A percentile compares a stretch with the other conserved stretches of the same genome.
Evolutionary conservation across 2,113 vertebrate species (phyloP).

Genomic region (Nothoprocta perdicaria): DNA sequence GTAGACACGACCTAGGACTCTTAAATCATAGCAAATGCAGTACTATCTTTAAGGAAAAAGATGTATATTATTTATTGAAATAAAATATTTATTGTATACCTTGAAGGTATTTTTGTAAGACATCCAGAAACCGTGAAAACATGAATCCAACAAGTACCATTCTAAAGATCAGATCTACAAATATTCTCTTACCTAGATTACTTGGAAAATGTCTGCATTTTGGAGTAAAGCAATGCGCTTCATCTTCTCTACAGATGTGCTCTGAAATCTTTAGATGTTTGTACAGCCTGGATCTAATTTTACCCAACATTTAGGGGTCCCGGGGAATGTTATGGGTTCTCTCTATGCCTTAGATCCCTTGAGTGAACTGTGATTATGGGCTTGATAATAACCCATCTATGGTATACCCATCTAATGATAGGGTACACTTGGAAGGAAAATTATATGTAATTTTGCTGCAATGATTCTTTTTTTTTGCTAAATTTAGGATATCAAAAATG

Average conservation of each 20-base stretch:
- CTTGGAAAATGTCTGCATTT: neutral
- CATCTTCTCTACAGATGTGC: accelerated
- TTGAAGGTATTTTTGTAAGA: neutral
- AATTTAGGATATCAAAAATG: neutral
- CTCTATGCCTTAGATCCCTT: neutral
- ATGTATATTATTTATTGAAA: neutral
- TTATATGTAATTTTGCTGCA: conserved; percentile 1
- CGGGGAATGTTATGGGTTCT: neutral
- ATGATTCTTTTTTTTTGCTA: conserved; percentile 2
- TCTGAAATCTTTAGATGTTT: neutral
- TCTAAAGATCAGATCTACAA: neutral
- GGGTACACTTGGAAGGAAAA: neutral
- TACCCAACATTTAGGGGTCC: neutral
- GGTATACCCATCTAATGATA: neutral
- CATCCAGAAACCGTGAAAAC: neutral
- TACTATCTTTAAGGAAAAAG: neutral
- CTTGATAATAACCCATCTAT: neutral
- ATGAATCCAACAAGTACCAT: no score
- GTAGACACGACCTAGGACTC: neutral
- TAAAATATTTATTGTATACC: neutral
- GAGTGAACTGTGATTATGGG: neutral
- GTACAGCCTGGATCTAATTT: neutral
- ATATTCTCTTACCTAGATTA: neutral
- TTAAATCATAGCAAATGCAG: neutral
- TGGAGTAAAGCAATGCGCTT: neutral